Percentiles rank a stretch among this genome's conserved stretches.
Evolutionary conservation across 2,888 invertebrate genomes (phyloP).

Genomic region (Tetramorium bicarinatum): DNA sequence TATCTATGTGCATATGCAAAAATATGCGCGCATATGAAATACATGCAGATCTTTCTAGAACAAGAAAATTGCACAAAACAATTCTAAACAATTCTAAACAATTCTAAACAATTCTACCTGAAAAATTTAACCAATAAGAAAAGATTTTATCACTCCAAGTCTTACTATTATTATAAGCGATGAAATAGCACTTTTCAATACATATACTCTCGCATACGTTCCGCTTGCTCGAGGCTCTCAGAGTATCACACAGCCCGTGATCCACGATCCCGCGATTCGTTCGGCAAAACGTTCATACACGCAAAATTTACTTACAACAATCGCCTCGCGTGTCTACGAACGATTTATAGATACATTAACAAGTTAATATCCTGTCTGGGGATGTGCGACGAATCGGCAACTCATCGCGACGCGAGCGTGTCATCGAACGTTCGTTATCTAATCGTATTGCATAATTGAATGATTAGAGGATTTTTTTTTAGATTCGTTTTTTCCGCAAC

Average conservation of each 20-base stretch:
- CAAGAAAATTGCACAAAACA: no score
- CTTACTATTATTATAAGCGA: neutral
- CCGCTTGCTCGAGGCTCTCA: neutral
- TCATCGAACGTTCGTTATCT: slow-evolving; percentile 14
- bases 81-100: no score
- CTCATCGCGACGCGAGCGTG: neutral
- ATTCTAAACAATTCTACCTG: no score
- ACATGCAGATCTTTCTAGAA: no score
- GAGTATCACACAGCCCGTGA: no score
- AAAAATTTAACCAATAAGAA: no score
- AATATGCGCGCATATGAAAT: no score
- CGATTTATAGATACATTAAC: neutral
- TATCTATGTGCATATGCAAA: no score
- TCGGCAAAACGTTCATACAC: neutral
- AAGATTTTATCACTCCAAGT: no score
- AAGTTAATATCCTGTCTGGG: neutral
- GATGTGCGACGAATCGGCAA: neutral
- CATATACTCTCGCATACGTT: neutral
- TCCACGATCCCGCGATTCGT: neutral
- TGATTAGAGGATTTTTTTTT: neutral
- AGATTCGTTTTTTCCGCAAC: neutral
- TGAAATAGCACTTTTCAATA: no score
- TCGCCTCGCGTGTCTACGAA: neutral
- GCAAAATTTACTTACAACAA: neutral
- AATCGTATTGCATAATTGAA: slow-evolving; percentile 15